A percentile compares a stretch with the other conserved stretches of the same genome.
These are phyloP conservation scores for Marmota monax DNA, from an alignment of 2,113 vertebrate species.

Conservation along the genomic window DNA sequence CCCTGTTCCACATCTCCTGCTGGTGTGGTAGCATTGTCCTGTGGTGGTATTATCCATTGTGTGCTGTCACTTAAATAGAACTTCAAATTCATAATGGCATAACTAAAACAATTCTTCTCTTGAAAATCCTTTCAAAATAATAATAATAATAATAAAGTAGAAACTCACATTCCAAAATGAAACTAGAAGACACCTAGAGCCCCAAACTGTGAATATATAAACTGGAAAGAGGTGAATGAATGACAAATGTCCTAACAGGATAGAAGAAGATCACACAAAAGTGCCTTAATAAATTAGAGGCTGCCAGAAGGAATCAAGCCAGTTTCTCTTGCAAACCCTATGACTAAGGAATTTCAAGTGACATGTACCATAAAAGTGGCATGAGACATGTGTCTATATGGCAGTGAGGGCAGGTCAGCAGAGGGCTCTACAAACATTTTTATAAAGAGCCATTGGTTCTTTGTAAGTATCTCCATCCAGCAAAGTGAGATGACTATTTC, in stretches of 20 bases:
- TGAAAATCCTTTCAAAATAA: slow-evolving; percentile 7
- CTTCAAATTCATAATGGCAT: not conserved
- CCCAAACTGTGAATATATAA: not conserved
- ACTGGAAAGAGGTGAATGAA: not conserved
- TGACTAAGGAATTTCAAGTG: not conserved
- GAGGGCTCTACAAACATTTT: not conserved
- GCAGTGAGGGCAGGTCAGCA: not conserved
- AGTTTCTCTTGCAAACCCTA: not conserved
- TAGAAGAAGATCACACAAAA: not conserved
- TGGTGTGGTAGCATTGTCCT: not conserved
- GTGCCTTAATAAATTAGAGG: not conserved
- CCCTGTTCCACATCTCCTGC: not conserved
- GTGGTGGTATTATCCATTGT: not conserved
- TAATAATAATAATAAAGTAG: not conserved
- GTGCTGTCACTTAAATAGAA: not conserved
- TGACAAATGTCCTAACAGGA: not conserved
- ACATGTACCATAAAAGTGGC: fast-evolving
- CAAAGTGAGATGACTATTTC: not conserved
- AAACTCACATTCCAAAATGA: not conserved
- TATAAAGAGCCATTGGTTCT: not conserved
- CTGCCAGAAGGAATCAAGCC: not conserved
- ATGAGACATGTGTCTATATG: fast-evolving
- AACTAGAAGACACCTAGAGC: not conserved
- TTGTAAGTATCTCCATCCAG: not conserved
- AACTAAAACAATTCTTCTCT: not conserved